phyloP scores from a whole-genome alignment of 2,797 vertebrate species.

The Salarias fasciatus region DNA sequence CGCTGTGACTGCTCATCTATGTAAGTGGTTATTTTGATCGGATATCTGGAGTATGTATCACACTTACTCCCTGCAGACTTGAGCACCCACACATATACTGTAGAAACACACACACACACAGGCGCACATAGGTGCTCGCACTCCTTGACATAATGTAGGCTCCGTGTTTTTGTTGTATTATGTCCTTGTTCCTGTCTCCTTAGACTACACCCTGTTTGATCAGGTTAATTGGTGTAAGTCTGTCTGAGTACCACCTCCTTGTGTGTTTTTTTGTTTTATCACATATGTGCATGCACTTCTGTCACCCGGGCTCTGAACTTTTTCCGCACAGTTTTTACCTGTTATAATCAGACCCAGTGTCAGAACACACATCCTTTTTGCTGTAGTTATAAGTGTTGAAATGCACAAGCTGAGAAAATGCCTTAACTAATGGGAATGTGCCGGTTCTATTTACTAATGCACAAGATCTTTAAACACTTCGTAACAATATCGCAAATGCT shows the following conservation, averaged over 20 bases:
- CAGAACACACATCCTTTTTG: not conserved
- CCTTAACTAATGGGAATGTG: not conserved
- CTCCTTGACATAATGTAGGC: constrained; percentile 2
- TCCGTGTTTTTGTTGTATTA: constrained; percentile 13
- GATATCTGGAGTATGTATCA: constrained; percentile 31
- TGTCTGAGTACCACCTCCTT: constrained; percentile 6
- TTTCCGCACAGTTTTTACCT: not conserved
- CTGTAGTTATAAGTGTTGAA: not conserved
- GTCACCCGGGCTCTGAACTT: not conserved
- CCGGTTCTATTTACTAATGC: not conserved
- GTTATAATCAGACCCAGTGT: not conserved
- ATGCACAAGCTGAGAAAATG: not conserved
- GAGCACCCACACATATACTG: constrained; percentile 10
- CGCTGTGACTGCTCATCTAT: constrained; percentile 50
- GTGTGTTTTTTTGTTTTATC: not conserved
- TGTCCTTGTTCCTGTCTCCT: constrained; percentile 15
- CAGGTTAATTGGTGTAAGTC: constrained; percentile 29
- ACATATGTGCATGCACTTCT: not conserved
- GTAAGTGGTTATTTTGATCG: constrained; percentile 57
- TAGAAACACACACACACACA: constrained; percentile 14
- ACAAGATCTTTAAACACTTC: no score
- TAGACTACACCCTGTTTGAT: constrained; percentile 17
- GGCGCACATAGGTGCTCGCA: constrained; percentile 6
- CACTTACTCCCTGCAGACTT: constrained; percentile 34
- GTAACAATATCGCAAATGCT: no score